A percentile compares a stretch with the other conserved stretches of the same genome.
phyloP scores from a whole-genome alignment of 2,113 vertebrate species.

The Trichomycterus rosablanca region DNA sequence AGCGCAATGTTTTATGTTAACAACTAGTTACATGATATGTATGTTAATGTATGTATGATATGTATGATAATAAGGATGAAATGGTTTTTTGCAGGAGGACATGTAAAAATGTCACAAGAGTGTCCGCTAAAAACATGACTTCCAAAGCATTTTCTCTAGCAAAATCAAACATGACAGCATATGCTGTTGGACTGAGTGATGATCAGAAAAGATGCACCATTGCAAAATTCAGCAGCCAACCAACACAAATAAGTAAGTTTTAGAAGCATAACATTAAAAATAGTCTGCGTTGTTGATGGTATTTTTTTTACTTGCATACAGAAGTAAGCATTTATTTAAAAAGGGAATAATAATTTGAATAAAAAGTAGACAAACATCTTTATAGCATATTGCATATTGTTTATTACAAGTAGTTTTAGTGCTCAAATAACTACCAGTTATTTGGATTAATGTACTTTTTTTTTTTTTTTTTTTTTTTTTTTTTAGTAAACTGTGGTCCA shows the following conservation, averaged over 20 bases:
- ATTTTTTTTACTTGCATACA: too few relatives aligned
- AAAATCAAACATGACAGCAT: background rate
- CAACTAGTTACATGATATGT: too few relatives aligned
- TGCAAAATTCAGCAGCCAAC: slow-evolving; percentile 46
- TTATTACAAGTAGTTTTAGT: background rate
- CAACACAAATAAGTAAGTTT: slow-evolving; percentile 46
- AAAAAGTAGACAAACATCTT: too few relatives aligned
- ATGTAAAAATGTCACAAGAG: background rate
- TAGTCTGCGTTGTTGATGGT: too few relatives aligned
- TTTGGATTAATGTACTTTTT: background rate
- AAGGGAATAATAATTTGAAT: too few relatives aligned
- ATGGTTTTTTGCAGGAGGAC: background rate
- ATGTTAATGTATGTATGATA: too few relatives aligned
- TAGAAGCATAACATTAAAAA: too few relatives aligned
- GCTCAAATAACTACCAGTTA: background rate
- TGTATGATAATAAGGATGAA: background rate
- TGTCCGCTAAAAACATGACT: accelerated
- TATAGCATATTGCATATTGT: too few relatives aligned
- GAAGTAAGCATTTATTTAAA: too few relatives aligned
- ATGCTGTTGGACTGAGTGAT: slow-evolving; percentile 43
- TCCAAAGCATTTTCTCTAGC: accelerated
- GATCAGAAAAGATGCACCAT: slow-evolving; percentile 47
- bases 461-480: too few relatives aligned
- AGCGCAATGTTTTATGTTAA: too few relatives aligned
- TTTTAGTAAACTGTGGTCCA: slow-evolving; percentile 58